Conservation (phyloP, 2,888 invertebrate species). For the Hemithea aestivaria region DNA sequence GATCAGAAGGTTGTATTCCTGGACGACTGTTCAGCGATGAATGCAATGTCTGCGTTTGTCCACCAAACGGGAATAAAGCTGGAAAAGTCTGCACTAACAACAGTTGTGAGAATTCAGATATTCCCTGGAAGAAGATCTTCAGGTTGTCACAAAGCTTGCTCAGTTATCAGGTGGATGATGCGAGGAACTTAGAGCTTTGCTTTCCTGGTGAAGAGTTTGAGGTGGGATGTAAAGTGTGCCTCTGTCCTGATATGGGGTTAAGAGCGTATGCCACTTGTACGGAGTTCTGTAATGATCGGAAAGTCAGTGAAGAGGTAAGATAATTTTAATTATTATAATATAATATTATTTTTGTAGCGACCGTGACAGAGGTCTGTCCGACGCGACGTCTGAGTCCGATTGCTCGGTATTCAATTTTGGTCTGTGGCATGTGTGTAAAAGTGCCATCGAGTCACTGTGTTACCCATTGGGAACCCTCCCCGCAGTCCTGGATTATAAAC, state of each 20-base stretch:
- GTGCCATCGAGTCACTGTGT: too few relatives aligned
- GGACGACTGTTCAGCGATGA: slow-evolving; percentile 60
- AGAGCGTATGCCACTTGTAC: slow-evolving; percentile 57
- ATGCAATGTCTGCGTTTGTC: slow-evolving; percentile 70
- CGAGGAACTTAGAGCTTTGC: slow-evolving; percentile 52
- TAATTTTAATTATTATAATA: too few relatives aligned
- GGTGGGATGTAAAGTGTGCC: slow-evolving; percentile 60
- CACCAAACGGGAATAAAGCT: slow-evolving; percentile 54
- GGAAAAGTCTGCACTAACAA: slow-evolving; percentile 57
- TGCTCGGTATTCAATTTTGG: too few relatives aligned
- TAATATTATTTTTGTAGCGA: not conserved
- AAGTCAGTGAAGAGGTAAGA: slow-evolving; percentile 12
- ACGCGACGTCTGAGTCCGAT: too few relatives aligned
- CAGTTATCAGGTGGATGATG: slow-evolving; percentile 34
- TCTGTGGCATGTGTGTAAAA: too few relatives aligned
- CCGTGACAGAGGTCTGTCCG: too few relatives aligned
- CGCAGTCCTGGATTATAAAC: too few relatives aligned
- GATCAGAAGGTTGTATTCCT: slow-evolving; percentile 50
- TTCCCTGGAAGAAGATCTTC: slow-evolving; percentile 51
- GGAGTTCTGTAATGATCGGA: slow-evolving; percentile 38
- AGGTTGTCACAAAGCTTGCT: slow-evolving; percentile 46
- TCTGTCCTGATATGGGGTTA: slow-evolving; percentile 65
- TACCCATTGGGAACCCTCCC: too few relatives aligned
- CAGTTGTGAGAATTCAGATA: slow-evolving; percentile 42
- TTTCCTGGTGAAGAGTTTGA: slow-evolving; percentile 67